Evolutionary conservation across 2,797 vertebrate genomes (phyloP), one percentile per base, ranked within the genome.

Genomic region (Melanogrammus aeglefinus): DNA sequence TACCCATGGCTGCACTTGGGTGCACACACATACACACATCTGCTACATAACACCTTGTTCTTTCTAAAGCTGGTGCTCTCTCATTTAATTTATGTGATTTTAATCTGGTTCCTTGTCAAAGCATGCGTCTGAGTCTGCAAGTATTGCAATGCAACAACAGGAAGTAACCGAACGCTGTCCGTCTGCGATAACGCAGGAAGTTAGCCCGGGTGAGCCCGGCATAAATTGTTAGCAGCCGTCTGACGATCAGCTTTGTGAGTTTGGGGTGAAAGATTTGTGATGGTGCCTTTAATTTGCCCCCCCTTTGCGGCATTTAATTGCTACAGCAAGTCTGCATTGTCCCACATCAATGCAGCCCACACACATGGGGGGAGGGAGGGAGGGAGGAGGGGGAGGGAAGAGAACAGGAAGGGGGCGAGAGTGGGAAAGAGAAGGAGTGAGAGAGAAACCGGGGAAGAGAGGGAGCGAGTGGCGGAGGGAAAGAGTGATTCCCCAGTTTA

Each of bases 71-170:
- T 75, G 36, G 73, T 83, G 72, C 21, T 16, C 71, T 80, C 51
- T 88, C 80, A 83, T 87, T 88, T 83, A 80, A 73, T 57, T 83
- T 81, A 91, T 90, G 83, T 76, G 82, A 88, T 80, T 90, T 92
- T 92, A 91, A 93, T 91, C 83, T 90, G 82, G 31, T n/a, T 44
- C 41, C 44, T 80, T 57, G 73, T 79, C 81, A 70, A 10, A 21
- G 71, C 27, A 63, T 70, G 31, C 18, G 80, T 78, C 84, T 78
- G 83, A 87, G 83, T 81, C 81, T 79, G 83, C 85, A 33, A 86
- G 78, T 86, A 86, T 44, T 12, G 84, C 70, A 81, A 69, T 75
- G 75, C 80, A 69, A 78, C 81, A 78, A 76, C 78, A 44, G 69
- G 16, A 79, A 66, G 79, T 75, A 86, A 82, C 10, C 57, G n/a